A percentile compares a stretch with the other conserved stretches of the same genome.
phyloP scores from a whole-genome alignment of 2,888 invertebrate genomes.

The Seira musarum region DNA sequence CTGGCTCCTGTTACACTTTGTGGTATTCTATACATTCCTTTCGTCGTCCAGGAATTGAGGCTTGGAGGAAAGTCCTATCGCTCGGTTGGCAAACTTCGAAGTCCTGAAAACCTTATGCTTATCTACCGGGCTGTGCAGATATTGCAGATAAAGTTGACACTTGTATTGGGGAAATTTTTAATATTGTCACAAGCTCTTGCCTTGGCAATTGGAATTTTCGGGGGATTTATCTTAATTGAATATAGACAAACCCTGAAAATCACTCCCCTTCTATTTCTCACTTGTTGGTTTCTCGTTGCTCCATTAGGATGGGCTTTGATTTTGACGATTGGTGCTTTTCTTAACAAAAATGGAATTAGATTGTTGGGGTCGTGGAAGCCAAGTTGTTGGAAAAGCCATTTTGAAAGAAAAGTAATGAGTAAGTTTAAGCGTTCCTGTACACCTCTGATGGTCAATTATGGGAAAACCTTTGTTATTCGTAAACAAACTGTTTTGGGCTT shows the following conservation, averaged over 20 bases:
- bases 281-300: background rate
- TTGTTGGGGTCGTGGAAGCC: background rate
- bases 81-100: background rate
- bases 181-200: background rate
- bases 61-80: background rate
- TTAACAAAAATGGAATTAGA: background rate
- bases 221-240: background rate
- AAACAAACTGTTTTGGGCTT: background rate
- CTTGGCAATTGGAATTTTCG: background rate
- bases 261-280: background rate
- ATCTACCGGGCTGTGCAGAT: background rate
- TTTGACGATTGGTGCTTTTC: background rate
- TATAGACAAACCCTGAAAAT: slow-evolving; percentile 2
- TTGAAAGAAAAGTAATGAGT: slow-evolving; percentile 4
- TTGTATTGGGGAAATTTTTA: background rate
- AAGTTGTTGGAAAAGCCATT: background rate
- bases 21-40: background rate
- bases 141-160: background rate
- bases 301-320: background rate
- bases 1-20: background rate
- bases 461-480: background rate
- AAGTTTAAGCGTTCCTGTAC: slow-evolving; percentile 3
- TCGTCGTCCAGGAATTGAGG: background rate
- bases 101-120: background rate
- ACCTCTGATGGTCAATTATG: slow-evolving; percentile 13